phyloP scores from a whole-genome alignment of 2,797 vertebrate species.

The Cyclura pinguis region DNA sequence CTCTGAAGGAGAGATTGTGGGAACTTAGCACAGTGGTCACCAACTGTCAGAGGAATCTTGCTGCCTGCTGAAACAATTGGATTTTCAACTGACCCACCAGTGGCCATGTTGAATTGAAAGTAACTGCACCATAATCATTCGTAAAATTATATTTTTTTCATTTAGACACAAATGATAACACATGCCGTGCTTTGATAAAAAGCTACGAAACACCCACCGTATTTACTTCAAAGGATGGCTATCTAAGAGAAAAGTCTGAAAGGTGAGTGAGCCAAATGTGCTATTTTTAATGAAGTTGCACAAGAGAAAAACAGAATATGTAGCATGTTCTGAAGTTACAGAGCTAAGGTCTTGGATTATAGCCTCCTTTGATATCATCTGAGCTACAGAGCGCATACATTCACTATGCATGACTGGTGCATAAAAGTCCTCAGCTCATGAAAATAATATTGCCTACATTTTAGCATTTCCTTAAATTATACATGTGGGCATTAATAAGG shows the following conservation, averaged over 20 bases:
- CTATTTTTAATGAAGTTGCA: conserved; percentile 55
- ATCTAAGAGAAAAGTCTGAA: conserved; percentile 41
- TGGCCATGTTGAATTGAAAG: conserved; percentile 18
- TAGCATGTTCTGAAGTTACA: conserved; percentile 51
- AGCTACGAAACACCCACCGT: conserved; percentile 33
- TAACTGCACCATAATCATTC: not conserved
- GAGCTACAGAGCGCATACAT: conserved; percentile 7
- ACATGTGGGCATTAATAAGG: conserved; percentile 9
- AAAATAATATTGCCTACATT: not conserved
- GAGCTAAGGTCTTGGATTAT: conserved; percentile 47
- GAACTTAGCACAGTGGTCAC: not conserved
- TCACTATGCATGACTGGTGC: conserved; percentile 17
- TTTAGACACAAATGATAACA: conserved; percentile 52
- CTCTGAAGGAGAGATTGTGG: not conserved
- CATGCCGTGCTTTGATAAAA: not conserved
- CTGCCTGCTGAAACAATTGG: not conserved
- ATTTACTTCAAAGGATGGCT: not conserved
- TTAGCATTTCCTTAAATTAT: conserved; percentile 38
- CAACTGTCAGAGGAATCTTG: not conserved
- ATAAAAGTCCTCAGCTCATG: conserved; percentile 18
- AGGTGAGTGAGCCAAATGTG: conserved; percentile 30
- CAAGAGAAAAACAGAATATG: conserved; percentile 35
- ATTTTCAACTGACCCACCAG: not conserved
- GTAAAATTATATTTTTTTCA: conserved; percentile 27
- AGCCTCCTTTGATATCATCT: conserved; percentile 58